Evolutionary conservation across 2,888 invertebrate genomes (phyloP), one percentile per base, ranked within the genome.

Genomic region (Alitta virens): DNA sequence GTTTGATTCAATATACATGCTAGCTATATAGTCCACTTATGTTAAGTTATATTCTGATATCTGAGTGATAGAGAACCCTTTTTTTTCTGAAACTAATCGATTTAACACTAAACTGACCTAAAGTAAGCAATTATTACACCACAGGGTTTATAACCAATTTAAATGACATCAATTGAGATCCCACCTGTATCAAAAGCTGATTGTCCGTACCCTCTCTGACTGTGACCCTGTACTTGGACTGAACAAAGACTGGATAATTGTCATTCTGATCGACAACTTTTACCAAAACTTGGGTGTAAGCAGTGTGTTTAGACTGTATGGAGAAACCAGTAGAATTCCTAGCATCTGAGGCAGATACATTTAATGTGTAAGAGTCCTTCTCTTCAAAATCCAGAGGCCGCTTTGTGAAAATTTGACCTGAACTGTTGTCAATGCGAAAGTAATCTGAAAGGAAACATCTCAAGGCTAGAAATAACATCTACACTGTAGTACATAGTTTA

Each of bases 201-300:
- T 33, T 33, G 7, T 33, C 33, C 7, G 50, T 33, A 14, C 59
- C 62, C 56, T 64, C 64, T 42, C 46, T 21, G 5, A 62, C 27
- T 7, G 54, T 52, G 14, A 55, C 46, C 5, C 54, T 16, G 23
- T 64, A 64, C 27, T 52, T 27, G 9, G 42, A 51, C 14, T 53
- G 21, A 7, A 38, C 33, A 43, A 64, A 64, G 25, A 25, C 16
- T 2, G 64, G 64, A 14, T 38, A 40, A 43, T 64, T 62, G 55
- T 64, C 64, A 55, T 64, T 64, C 49, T 43, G 49, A 51, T 64
- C 64, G 23, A 24, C 18, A 14, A 64, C 64, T 16, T n/a, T 55
- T 21, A 64, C 53, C 23, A 49, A 38, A 18, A 64, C 52, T 2
- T 18, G 23, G 14, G 49, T 53, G 12, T 24, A 38, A 2, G 55